Evolutionary conservation across 2,888 invertebrate genomes (phyloP).

Genomic region (Stenodema calcarata): DNA sequence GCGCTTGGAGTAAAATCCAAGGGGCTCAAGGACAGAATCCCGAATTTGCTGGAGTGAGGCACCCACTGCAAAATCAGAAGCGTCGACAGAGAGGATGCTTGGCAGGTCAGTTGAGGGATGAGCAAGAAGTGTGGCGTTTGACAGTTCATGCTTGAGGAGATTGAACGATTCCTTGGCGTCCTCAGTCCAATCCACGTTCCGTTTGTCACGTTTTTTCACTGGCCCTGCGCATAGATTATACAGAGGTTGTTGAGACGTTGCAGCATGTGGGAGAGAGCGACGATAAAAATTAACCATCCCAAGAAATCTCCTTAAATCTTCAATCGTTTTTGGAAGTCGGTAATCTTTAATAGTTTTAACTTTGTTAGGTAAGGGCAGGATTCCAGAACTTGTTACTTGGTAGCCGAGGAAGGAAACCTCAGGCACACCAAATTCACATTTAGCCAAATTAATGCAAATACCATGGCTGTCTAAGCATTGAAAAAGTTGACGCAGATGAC

Average conservation of each 20-base stretch:
- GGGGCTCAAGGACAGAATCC: constrained; percentile 28
- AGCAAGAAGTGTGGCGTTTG: constrained; percentile 58
- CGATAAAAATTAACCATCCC: constrained; percentile 53
- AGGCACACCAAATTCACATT: constrained; percentile 58
- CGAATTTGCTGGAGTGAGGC: constrained; percentile 60
- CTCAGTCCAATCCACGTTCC: constrained; percentile 54
- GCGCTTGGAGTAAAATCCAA: too few species aligned
- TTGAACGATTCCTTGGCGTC: constrained; percentile 57
- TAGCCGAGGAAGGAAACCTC: too few species aligned
- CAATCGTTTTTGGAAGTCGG: constrained; percentile 48
- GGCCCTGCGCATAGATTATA: background rate
- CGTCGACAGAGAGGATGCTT: too few species aligned
- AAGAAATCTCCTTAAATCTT: constrained; percentile 48
- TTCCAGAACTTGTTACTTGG: constrained; percentile 56
- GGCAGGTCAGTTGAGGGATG: constrained; percentile 59
- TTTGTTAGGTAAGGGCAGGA: constrained; percentile 58
- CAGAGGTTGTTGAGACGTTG: constrained; percentile 39
- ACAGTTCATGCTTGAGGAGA: constrained; percentile 57
- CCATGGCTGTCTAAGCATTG: constrained; percentile 57
- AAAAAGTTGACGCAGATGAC: constrained; percentile 53
- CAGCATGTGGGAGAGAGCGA: constrained; percentile 44
- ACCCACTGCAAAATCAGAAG: constrained; percentile 61
- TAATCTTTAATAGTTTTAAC: constrained; percentile 59
- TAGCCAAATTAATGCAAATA: constrained; percentile 58
- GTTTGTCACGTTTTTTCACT: too few species aligned